These are phyloP conservation scores for Cheirogaleus major DNA, from an alignment of 2,797 vertebrate species.

Conservation along the genomic window DNA sequence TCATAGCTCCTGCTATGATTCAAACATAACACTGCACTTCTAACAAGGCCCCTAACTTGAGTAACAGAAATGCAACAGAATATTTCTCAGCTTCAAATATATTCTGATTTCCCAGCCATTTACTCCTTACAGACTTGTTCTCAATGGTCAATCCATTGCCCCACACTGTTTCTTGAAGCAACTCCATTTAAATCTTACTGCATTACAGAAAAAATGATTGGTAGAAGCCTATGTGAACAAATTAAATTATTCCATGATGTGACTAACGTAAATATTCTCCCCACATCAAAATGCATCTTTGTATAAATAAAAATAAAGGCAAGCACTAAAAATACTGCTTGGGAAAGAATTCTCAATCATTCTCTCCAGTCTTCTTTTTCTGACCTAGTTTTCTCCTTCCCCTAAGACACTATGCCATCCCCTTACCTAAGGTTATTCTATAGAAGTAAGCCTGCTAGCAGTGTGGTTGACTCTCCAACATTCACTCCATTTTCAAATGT, in stretches of 20 bases:
- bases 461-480: neutral
- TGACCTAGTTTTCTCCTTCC: neutral
- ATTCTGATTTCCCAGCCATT: neutral
- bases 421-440: neutral
- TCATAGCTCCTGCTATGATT: neutral
- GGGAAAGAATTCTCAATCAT: neutral
- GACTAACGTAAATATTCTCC: slow-evolving; percentile 25
- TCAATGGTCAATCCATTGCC: neutral
- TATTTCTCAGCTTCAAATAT: neutral
- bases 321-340: neutral
- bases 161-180: neutral
- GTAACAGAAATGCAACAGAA: neutral
- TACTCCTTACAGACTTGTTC: neutral
- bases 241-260: neutral
- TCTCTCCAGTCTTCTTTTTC: neutral
- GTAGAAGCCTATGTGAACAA: neutral
- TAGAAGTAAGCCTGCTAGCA: neutral
- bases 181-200: neutral
- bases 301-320: neutral
- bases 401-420: neutral
- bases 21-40: neutral
- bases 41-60: neutral
- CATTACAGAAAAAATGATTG: neutral
- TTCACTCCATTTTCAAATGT: neutral
- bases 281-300: neutral